Evolutionary conservation across 2,113 vertebrate genomes (phyloP).

Genomic region (Oxyura jamaicensis): DNA sequence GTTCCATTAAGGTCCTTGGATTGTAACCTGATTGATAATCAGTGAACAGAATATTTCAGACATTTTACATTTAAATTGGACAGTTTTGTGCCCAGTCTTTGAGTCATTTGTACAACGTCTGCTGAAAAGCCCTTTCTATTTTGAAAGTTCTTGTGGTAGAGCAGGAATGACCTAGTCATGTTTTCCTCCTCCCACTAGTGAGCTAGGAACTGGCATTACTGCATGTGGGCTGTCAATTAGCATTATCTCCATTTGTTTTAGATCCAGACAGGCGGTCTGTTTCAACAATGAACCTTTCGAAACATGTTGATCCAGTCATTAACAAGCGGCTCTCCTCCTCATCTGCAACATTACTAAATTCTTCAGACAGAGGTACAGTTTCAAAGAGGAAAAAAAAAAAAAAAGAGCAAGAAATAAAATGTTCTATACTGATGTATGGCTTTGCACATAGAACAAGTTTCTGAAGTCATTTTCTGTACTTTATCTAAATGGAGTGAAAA

Average conservation of each 20-base stretch:
- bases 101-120: slow-evolving; percentile 66
- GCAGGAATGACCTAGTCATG: slow-evolving; percentile 58
- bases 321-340: slow-evolving; percentile 97
- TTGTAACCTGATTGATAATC: background rate
- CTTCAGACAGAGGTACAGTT: slow-evolving; percentile 96
- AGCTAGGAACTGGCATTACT: slow-evolving; percentile 68
- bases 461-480: slow-evolving; percentile 78
- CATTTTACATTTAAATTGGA: background rate
- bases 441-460: slow-evolving; percentile 70
- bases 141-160: slow-evolving; percentile 67
- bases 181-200: slow-evolving; percentile 51
- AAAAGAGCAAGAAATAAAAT: slow-evolving; percentile 65
- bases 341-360: slow-evolving; percentile 96
- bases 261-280: slow-evolving; percentile 95
- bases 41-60: background rate
- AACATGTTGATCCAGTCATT: slow-evolving; percentile 94
- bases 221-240: slow-evolving; percentile 80
- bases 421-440: slow-evolving; percentile 67
- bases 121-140: slow-evolving; percentile 67
- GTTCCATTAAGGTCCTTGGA: background rate
- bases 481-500: slow-evolving; percentile 76
- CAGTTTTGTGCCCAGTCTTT: slow-evolving; percentile 74
- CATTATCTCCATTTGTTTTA: slow-evolving; percentile 84
- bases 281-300: slow-evolving; percentile 98
- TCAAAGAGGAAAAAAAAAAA: slow-evolving; percentile 55